These are phyloP conservation scores for Gephyroberyx darwinii DNA, from an alignment of 2,797 vertebrate species.

Conservation along the genomic window DNA sequence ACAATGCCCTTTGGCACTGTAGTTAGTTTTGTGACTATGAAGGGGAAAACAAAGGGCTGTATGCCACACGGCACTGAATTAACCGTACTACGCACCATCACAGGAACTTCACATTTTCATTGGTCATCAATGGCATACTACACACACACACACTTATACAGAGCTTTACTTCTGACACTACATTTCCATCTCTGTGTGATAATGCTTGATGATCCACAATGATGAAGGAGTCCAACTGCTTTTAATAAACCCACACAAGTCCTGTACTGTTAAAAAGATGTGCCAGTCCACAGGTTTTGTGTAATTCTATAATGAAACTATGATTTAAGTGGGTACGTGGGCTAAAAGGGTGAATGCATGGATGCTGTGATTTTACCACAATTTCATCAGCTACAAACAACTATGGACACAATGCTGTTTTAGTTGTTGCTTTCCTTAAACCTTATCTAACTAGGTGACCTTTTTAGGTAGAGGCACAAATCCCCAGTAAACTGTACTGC, in stretches of 20 bases:
- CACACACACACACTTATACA: not conserved
- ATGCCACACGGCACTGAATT: conserved; percentile 43
- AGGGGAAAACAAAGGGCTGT: conserved; percentile 58
- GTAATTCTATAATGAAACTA: conserved; percentile 68
- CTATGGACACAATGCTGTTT: conserved; percentile 34
- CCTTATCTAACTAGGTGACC: conserved; percentile 55
- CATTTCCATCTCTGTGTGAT: conserved; percentile 28
- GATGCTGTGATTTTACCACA: conserved; percentile 48
- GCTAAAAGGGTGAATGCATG: conserved; percentile 49
- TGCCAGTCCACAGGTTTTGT: conserved; percentile 46
- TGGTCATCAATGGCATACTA: conserved; percentile 12
- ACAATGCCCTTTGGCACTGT: conserved; percentile 74
- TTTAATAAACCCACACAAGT: conserved; percentile 55
- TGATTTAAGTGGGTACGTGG: conserved; percentile 69
- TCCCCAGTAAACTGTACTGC: conserved; percentile 47
- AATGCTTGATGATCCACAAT: conserved; percentile 52
- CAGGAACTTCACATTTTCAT: conserved; percentile 18
- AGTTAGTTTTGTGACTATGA: conserved; percentile 57
- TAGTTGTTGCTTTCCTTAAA: conserved; percentile 46
- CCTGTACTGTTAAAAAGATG: conserved; percentile 48
- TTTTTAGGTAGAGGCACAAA: conserved; percentile 35
- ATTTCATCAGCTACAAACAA: conserved; percentile 70
- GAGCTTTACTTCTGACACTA: conserved; percentile 31
- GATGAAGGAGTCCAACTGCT: conserved; percentile 45
- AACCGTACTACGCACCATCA: conserved; percentile 34